Percentiles rank a stretch among this genome's conserved stretches.
phyloP scores from a whole-genome alignment of 2,113 vertebrate species.

The Dasyornis broadbenti region DNA sequence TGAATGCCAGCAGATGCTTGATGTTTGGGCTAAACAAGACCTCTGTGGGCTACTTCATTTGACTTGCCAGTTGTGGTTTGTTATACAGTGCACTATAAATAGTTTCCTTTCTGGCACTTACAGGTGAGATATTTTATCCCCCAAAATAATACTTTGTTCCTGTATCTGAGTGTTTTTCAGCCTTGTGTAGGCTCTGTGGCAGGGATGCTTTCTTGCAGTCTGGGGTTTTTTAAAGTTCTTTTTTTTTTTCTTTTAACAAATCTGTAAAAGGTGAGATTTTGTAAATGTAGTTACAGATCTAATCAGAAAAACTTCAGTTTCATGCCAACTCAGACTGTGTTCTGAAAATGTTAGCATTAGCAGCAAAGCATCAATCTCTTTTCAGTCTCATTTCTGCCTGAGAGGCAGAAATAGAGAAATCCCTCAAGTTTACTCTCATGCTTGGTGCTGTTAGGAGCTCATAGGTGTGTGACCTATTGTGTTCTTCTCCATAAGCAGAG shows the following conservation, averaged over 20 bases:
- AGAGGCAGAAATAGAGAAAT: neutral
- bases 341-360: neutral
- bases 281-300: neutral
- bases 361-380: neutral
- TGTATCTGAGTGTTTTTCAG: neutral
- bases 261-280: neutral
- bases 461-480: rapidly evolving
- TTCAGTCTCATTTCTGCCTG: neutral
- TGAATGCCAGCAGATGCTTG: neutral
- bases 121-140: neutral
- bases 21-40: neutral
- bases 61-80: neutral
- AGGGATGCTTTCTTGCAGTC: neutral
- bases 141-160: neutral
- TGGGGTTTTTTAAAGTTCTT: neutral
- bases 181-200: neutral
- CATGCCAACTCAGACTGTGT: rapidly evolving
- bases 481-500: neutral
- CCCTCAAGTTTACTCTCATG: neutral
- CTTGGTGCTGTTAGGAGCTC: neutral
- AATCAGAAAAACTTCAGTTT: neutral
- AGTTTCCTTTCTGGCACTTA: neutral
- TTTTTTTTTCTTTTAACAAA: neutral
- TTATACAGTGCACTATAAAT: neutral
- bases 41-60: neutral